Percentiles rank a stretch among this genome's conserved stretches.
phyloP scores from a whole-genome alignment of 2,888 invertebrate genomes.

The Enchytraeus crypticus region DNA sequence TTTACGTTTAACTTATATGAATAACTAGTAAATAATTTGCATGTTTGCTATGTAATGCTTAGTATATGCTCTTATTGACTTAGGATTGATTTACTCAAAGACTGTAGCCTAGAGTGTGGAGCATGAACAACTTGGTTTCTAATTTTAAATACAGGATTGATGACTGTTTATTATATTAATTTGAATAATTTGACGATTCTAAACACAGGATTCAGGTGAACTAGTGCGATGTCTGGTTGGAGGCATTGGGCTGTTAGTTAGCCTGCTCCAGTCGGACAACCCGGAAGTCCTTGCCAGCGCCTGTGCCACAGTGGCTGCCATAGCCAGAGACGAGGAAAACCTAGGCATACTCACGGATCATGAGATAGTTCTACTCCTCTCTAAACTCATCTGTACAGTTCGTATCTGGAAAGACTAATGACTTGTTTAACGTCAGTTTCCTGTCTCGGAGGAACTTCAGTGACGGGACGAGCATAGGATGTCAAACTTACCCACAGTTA shows the following conservation, averaged over 20 bases:
- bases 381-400: constrained; percentile 64
- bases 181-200: not conserved
- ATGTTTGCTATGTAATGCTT: no score
- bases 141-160: not conserved
- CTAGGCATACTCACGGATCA: constrained; percentile 88
- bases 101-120: no score
- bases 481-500: no score
- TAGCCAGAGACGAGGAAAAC: constrained; percentile 82
- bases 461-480: no score
- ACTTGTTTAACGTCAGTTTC: no score
- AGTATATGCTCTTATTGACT: no score
- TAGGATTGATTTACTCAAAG: no score
- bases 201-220: constrained; percentile 77
- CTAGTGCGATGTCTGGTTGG: constrained; percentile 90
- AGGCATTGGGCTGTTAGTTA: constrained; percentile 80
- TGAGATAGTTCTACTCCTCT: constrained; percentile 70
- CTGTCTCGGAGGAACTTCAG: no score
- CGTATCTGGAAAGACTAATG: no score
- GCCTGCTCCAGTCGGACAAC: constrained; percentile 66
- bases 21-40: no score
- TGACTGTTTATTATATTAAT: not conserved
- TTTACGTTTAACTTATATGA: no score
- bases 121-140: no score
- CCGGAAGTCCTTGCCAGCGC: constrained; percentile 74
- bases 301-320: constrained; percentile 77